A percentile compares a stretch with the other conserved stretches of the same genome.
These are phyloP conservation scores for Melolontha melolontha DNA, from an alignment of 2,888 invertebrate species.

Conservation along the genomic window DNA sequence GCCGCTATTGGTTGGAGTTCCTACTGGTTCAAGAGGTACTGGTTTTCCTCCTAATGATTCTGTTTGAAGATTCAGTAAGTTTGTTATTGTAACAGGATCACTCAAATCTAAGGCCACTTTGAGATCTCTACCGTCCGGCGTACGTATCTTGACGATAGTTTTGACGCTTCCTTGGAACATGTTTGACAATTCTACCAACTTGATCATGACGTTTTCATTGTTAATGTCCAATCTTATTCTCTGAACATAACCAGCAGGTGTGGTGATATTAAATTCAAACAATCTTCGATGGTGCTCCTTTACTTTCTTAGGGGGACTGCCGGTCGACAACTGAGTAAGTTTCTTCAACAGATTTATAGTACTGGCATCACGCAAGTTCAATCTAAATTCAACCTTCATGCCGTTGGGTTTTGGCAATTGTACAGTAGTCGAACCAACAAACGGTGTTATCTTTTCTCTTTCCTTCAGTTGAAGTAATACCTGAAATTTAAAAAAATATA, in stretches of 20 bases:
- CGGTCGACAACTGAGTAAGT: conserved; percentile 9
- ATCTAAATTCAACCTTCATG: background rate
- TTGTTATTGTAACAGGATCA: conserved; percentile 11
- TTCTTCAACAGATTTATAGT: conserved; percentile 14
- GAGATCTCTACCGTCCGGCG: conserved; percentile 1
- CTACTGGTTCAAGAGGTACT: conserved; percentile 2
- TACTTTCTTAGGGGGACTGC: background rate
- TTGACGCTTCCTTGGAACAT: background rate
- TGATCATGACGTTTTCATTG: conserved; percentile 23
- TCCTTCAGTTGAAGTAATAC: background rate
- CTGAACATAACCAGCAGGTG: background rate
- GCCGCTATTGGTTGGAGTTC: background rate
- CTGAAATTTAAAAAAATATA: no score
- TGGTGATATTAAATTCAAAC: background rate
- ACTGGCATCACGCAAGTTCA: conserved; percentile 18
- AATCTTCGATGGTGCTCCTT: background rate
- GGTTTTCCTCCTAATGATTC: conserved; percentile 13
- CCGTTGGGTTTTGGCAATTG: background rate
- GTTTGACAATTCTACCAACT: conserved; percentile 5
- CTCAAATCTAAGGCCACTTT: conserved; percentile 10
- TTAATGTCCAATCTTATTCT: conserved; percentile 16
- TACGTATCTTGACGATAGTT: background rate
- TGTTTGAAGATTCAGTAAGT: conserved; percentile 19
- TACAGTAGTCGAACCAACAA: background rate
- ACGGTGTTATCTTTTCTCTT: background rate